Evolutionary conservation across 1,140 invertebrate species (phyloP), one percentile per base, ranked within the genome.

Genomic region (Nasonia vitripennis): DNA sequence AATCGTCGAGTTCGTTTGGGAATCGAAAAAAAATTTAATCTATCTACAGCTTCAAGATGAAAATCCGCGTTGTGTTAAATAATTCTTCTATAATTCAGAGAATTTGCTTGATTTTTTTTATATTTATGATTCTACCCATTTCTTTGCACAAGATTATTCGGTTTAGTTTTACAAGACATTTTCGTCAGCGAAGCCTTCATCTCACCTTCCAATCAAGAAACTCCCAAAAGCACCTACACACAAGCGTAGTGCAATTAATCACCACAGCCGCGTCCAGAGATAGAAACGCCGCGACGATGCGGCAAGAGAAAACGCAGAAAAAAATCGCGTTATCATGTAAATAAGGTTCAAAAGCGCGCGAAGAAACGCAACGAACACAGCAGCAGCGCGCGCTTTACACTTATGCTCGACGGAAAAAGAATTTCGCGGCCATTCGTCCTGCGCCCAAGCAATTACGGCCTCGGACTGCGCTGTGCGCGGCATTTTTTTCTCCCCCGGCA

Each of bases 361-460:
- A 45, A 45, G 41, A 45, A 11, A 45, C 41, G 41, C 7, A 37
- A 37, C 41, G 41, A 45, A 45, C 41, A 11, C 41, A 45, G 7
- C 41, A 37, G 34, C 34, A 37, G 34, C 5, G 34, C 5, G 5
- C 41, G 41, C 41, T 45, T 45, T 45, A n/a, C 77, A 34, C 48
- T 34, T 78, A 67, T 34, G 17, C 27, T 78, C 11, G 17, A 4
- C 11, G 17, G 1, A 37, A 55, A 79, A 79, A 67, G 55, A 77
- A 78, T 78, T 83, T 84, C 68, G 41, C 27, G 77, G 41, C 48
- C 31, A 80, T 80, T 84, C 23, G 78, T 67, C 73, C 17, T 67
- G 12, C 45, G 77, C 78, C 45, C 45, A 34, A 84, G 45, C 78
- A 84, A 84, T 84, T 84, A 84, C 79, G 70, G 41, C 41, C 70